Percentiles rank a stretch among this genome's conserved stretches.
Conservation (phyloP, 2,113 vertebrate genomes). For the Tiliqua scincoides region DNA sequence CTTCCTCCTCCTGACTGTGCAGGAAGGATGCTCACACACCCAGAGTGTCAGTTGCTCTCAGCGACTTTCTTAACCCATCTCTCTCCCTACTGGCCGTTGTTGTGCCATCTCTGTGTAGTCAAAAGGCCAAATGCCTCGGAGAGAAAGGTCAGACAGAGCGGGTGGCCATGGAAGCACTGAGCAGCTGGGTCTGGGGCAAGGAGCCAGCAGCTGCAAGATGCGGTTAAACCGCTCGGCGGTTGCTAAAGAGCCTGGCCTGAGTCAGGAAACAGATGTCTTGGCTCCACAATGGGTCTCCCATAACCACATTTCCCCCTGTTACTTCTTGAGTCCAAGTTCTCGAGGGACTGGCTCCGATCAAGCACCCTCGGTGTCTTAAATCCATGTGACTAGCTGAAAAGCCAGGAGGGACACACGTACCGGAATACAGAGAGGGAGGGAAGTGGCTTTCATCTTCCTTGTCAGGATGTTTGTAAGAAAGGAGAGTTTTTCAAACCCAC, state of each 20-base stretch:
- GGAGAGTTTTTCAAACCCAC: neutral
- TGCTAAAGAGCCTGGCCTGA: slow-evolving; percentile 62
- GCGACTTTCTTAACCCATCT: too few species aligned
- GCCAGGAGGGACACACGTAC: neutral
- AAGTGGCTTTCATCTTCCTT: neutral
- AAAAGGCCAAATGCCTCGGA: rapidly evolving
- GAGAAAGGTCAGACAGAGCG: neutral
- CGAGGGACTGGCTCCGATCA: neutral
- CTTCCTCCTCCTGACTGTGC: too few species aligned
- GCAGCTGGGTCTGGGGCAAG: slow-evolving; percentile 6
- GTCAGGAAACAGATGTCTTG: slow-evolving; percentile 74
- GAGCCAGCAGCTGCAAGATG: slow-evolving; percentile 48
- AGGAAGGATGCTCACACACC: too few species aligned
- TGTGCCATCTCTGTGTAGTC: rapidly evolving
- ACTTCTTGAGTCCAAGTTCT: slow-evolving; percentile 28
- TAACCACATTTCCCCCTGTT: slow-evolving; percentile 62
- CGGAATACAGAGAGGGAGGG: too few species aligned
- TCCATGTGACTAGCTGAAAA: neutral
- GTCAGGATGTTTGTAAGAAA: neutral
- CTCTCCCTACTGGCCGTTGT: rapidly evolving
- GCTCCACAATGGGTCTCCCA: slow-evolving; percentile 53
- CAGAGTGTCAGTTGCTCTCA: neutral
- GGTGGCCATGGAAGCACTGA: rapidly evolving
- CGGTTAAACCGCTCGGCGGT: slow-evolving; percentile 69
- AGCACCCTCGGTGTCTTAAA: neutral